Evolutionary conservation across 2,888 invertebrate species (phyloP), one percentile per base, ranked within the genome.

Genomic region (Diabrotica balteata): DNA sequence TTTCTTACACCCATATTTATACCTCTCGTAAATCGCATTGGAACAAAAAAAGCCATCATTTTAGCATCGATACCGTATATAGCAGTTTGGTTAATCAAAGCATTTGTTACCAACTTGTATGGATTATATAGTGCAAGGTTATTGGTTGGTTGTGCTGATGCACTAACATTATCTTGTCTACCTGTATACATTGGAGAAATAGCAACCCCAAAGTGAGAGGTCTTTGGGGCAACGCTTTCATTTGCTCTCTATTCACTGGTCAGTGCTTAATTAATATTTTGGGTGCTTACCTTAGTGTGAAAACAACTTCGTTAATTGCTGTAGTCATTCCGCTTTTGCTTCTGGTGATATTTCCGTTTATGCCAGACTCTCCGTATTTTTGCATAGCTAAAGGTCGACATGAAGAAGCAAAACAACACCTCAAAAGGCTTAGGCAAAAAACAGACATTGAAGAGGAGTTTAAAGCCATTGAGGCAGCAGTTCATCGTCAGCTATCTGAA

Each of bases 261-360:
- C 74, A 78, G 52, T 75, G 79, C 45, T 22, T 75, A 22, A 75
- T 79, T 45, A 82, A 87, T 82, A 84, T 87, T 79, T 85, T 89
- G 73, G 68, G 70, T 1, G 87, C 87, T 7, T 87, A 86, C 78
- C 86, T 86, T 32, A 81, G 84, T 67, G 86, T 89, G 82, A 78
- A 79, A 72, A 81, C 81, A 45, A 83, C 88, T 70, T 88, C 88
- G 61, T 84, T 83, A 63, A 85, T 89, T 78, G 89, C 88, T 79
- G 83, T 88, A 73, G 79, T 86, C 70, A 83, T 90, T 64, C 88
- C 90, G 9, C 80, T 89, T 52, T 74, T 88, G 50, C 88, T 89
- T 76, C 80, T 89, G 32, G 60, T 88, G 22, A 82, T 86, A 11
- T 88, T 90, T 80, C 17, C 81, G 53, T 88, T 87, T 77, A 84